phyloP scores from a whole-genome alignment of 2,888 invertebrate species.

The Brachynemurus nebulosus region DNA sequence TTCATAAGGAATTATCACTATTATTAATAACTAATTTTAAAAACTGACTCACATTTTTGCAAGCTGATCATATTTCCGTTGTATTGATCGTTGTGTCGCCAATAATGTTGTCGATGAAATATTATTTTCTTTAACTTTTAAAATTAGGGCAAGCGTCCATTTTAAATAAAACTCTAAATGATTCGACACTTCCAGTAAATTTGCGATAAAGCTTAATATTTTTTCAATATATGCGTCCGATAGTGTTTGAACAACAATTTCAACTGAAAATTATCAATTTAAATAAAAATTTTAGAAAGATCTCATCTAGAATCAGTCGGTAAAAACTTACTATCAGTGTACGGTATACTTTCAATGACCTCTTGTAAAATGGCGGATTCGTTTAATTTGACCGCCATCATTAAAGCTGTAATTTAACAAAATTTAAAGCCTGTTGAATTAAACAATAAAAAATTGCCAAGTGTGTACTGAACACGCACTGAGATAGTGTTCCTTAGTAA shows the following conservation, averaged over 20 bases:
- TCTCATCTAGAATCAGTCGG: slow-evolving; percentile 2
- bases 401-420: slow-evolving; percentile 46
- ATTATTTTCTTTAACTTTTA: slow-evolving; percentile 43
- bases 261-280: slow-evolving; percentile 43
- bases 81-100: slow-evolving; percentile 63
- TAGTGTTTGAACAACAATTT: slow-evolving; percentile 52
- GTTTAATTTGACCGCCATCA: slow-evolving; percentile 75
- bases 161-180: slow-evolving; percentile 81
- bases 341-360: slow-evolving; percentile 70
- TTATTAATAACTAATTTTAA: slow-evolving; percentile 8
- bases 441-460: too few relatives aligned
- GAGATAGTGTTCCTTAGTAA: too few relatives aligned
- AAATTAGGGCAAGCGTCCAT: slow-evolving; percentile 62
- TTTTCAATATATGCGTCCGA: slow-evolving; percentile 64
- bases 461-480: too few relatives aligned
- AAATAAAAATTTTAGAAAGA: background rate
- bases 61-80: slow-evolving; percentile 64
- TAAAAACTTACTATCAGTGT: slow-evolving; percentile 53
- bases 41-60: slow-evolving; percentile 79
- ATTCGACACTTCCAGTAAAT: slow-evolving; percentile 57
- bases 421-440: too few relatives aligned
- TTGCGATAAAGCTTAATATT: slow-evolving; percentile 54
- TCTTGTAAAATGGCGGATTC: slow-evolving; percentile 60
- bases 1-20: too few relatives aligned
- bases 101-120: slow-evolving; percentile 45